Evolutionary conservation across 2,888 invertebrate species (phyloP).

Genomic region (Azorinus chamasolen): DNA sequence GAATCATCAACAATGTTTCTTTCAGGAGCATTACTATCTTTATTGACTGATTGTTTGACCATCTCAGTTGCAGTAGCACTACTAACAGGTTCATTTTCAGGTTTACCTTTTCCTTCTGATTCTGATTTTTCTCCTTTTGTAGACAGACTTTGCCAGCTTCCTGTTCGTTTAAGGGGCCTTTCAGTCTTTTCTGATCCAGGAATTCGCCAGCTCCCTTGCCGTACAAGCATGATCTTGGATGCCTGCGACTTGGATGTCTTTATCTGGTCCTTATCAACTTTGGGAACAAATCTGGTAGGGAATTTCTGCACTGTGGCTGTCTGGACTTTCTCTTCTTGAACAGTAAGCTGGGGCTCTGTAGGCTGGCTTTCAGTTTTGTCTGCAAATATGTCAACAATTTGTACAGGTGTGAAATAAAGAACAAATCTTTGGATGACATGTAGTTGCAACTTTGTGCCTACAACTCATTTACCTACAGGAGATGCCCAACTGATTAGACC

Average conservation of each 20-base stretch:
- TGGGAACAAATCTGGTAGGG: slow-evolving; percentile 42
- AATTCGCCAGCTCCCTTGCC: slow-evolving; percentile 44
- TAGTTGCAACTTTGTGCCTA: too few species aligned
- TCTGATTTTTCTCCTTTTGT: slow-evolving; percentile 1
- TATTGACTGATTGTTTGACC: not conserved
- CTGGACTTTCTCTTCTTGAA: slow-evolving; percentile 28
- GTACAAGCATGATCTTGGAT: slow-evolving; percentile 58
- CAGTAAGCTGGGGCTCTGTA: not conserved
- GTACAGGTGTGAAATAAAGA: too few species aligned
- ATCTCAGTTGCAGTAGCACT: not conserved
- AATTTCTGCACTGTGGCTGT: slow-evolving; percentile 25
- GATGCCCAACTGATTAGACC: too few species aligned
- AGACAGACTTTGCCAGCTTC: slow-evolving; percentile 46
- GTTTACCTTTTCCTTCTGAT: not conserved
- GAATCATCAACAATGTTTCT: too few species aligned
- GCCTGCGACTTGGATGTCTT: slow-evolving; percentile 50
- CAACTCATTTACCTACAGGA: too few species aligned
- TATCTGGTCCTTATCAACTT: slow-evolving; percentile 33
- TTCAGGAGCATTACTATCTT: too few species aligned
- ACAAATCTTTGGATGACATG: too few species aligned
- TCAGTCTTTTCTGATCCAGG: slow-evolving; percentile 15
- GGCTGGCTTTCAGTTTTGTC: not conserved
- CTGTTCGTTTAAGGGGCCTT: slow-evolving; percentile 50
- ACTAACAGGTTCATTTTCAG: not conserved
- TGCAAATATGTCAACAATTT: too few species aligned